Evolutionary conservation across 2,797 vertebrate species (phyloP), one percentile per base, ranked within the genome.

Genomic region (Clamator glandarius): DNA sequence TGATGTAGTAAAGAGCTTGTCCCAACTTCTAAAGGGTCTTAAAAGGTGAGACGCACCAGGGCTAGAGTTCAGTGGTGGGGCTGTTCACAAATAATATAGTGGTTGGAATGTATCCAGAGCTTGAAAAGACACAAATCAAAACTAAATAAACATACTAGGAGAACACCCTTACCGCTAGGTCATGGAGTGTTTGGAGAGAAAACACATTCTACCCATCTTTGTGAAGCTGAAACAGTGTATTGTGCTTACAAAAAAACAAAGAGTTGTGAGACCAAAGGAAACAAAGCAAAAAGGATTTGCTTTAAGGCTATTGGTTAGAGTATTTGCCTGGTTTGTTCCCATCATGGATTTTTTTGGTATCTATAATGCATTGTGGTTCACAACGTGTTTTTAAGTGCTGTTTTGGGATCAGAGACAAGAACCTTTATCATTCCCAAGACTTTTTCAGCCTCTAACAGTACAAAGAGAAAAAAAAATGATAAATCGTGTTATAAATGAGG

Each of bases 111-210:
- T 44, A 52, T 66, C 57, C 70, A 82, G 63, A 70, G 57, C 52
- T 59, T 95, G 28, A 46, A 82, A 88, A 82, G 78, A 59, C 17
- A 48, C 29, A 57, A 90, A 78, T 55, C 14, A 81, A 74, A 77
- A 44, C 62, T 62, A 72, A 88, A 84, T 54, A 86, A 90, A 78
- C 59, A 16, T 73, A 68, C 15, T 14, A 72, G 59, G 69, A 85
- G 44, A 92, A 84, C 66, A 78, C 36, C 61, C 58, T 77, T 84
- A 35, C 63, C 23, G 24, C 13, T 51, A 41, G 50, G 33, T 41
- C 3, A 1, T 63, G 29, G 51, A n/a, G 15, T 95, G 7, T 95
- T 95, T 95, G 68, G 41, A 91, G 57, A 95, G 74, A 81, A 92
- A 86, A 92, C 62, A 84, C 8, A 6, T 84, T 86, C 50, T 75